Base-by-base conservation (phyloP, 2,888 invertebrate species). In the Notocelia uddmanniana region DNA sequence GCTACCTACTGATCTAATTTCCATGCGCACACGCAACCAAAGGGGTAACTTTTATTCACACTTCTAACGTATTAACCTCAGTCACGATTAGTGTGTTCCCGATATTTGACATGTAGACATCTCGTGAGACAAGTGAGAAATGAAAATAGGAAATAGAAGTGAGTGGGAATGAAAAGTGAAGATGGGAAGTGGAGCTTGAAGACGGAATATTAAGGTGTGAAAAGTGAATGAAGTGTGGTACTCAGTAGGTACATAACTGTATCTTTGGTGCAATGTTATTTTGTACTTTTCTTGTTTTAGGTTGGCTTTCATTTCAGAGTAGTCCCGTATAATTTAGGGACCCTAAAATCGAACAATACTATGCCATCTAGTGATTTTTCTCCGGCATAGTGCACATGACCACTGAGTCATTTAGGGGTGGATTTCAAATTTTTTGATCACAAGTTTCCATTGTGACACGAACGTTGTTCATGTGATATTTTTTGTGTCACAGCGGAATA, bases 1-100 rank as follows among this genome's bases (percentile, higher is more conserved):
- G 87, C 90, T 92, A 90, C 92, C 92, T 91, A 92, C 91, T 93
- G 93, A 93, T 93, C 93, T 93, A 93, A 93, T 93, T 93, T 93
- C 93, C 93, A 93, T 93, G 93, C 93, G 92, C 83, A 75, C 79
- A 84, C 92, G 92, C 88, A 87, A 74, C 80, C 85, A 90, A 91
- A 88, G 92, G 93, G 90, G 92, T 90, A 88, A 83, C 83, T 88
- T 85, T 84, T 90, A 89, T 92, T 91, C 90, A 88, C 84, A 89
- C 87, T 89, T 86, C 87, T 89, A 88, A 91, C 88, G 90, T 91
- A 92, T 91, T 92, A 91, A 91, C 87, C 89, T 78, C 81, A 55
- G 85, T 82, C 76, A 82, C 87, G 88, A 91, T 92, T 92, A 93
- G 93, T 93, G 73, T 86, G 88, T 88, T 87, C 85, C 84, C 83